Conservation (phyloP, 2,888 invertebrate genomes). For the Apodemia duryi region DNA sequence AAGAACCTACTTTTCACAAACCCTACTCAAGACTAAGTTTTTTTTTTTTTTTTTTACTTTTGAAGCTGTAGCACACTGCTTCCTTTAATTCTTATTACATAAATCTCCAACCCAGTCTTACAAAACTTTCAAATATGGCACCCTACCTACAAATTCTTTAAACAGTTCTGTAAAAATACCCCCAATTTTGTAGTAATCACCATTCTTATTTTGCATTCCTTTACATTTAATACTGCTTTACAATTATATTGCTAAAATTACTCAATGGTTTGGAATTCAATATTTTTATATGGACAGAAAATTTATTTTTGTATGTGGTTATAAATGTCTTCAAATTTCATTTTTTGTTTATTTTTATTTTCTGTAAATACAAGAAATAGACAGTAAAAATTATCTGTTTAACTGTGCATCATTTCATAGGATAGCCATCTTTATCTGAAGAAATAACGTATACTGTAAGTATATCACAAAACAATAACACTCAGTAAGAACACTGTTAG, state of each 20-base stretch:
- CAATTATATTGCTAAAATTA: conserved; percentile 37
- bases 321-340: conserved; percentile 24
- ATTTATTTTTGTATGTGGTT: conserved; percentile 23
- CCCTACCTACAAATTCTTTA: conserved; percentile 21
- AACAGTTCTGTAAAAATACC: conserved; percentile 33
- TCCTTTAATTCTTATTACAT: conserved; percentile 26
- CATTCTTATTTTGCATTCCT: conserved; percentile 35
- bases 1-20: conserved; percentile 5
- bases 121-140: conserved; percentile 19
- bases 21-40: conserved; percentile 12
- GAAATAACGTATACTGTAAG: conserved; percentile 79
- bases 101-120: conserved; percentile 16
- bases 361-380: conserved; percentile 78
- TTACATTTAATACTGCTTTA: conserved; percentile 45
- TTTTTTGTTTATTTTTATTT: conserved; percentile 51
- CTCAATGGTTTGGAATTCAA: conserved; percentile 22
- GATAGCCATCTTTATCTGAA: conserved; percentile 83
- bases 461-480: conserved; percentile 78
- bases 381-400: conserved; percentile 87
- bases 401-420: conserved; percentile 87
- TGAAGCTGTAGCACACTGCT: conserved; percentile 26
- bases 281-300: conserved; percentile 22
- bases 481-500: conserved; percentile 76
- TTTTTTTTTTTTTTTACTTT: conserved; percentile 12
- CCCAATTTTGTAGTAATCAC: conserved; percentile 35